Evolutionary conservation across 2,888 invertebrate genomes (phyloP).

Genomic region (Andrena marginata): DNA sequence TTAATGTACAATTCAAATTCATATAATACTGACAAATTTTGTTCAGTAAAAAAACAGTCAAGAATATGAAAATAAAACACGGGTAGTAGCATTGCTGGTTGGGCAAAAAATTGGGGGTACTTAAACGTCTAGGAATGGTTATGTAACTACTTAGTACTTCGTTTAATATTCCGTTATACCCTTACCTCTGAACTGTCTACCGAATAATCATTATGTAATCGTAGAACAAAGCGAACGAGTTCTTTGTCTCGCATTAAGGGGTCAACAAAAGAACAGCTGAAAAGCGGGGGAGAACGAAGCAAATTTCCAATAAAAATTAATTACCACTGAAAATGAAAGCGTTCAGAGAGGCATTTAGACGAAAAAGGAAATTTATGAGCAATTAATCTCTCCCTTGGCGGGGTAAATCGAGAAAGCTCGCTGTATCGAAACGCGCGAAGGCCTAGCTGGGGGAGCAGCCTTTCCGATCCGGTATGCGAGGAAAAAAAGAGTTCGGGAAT

Average conservation of each 20-base stretch:
- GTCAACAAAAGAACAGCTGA: background rate
- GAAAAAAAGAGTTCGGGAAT: constrained; percentile 68
- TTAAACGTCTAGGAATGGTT: background rate
- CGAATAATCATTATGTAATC: background rate
- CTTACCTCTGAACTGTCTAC: background rate
- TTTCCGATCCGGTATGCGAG: constrained; percentile 45
- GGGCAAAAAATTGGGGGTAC: too few species aligned
- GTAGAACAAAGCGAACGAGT: background rate
- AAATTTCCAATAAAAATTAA: constrained; percentile 25
- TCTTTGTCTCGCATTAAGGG: constrained; percentile 12
- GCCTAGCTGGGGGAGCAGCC: constrained; percentile 33
- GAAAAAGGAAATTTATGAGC: constrained; percentile 47
- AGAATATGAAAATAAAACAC: too few species aligned
- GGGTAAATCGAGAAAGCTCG: constrained; percentile 40
- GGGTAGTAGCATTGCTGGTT: too few species aligned
- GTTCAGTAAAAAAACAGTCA: too few species aligned
- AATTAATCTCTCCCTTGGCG: constrained; percentile 31
- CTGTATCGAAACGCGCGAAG: constrained; percentile 28
- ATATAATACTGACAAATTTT: too few species aligned
- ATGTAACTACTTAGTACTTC: background rate
- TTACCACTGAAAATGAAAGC: constrained; percentile 10
- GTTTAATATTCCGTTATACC: background rate
- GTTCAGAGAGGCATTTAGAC: constrained; percentile 10
- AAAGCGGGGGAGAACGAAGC: background rate
- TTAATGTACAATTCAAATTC: too few species aligned